A percentile compares a stretch with the other conserved stretches of the same genome.
Evolutionary conservation across 2,113 vertebrate genomes (phyloP).

Genomic region (Orycteropus afer): DNA sequence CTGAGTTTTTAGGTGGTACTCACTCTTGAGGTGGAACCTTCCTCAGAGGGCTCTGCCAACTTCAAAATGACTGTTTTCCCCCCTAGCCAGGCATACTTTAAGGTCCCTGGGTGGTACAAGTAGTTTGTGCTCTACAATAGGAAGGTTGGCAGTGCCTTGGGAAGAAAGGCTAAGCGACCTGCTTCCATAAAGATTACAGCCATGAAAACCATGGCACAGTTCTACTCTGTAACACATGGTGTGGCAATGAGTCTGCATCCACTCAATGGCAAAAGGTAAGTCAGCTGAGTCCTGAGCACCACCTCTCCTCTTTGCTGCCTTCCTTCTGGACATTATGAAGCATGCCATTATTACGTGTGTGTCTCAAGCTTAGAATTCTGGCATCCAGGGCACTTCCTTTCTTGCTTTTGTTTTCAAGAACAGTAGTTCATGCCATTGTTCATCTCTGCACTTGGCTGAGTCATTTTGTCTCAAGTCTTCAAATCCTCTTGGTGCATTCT

Average conservation of each 20-base stretch:
- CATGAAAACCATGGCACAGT: background rate
- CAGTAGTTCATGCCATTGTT: constrained; percentile 32
- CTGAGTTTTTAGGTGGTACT: background rate
- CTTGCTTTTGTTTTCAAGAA: background rate
- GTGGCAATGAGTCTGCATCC: background rate
- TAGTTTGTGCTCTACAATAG: background rate
- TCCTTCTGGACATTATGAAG: constrained; percentile 20
- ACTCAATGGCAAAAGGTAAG: too few species aligned
- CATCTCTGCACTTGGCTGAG: background rate
- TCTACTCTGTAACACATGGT: too few species aligned
- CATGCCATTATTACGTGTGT: background rate
- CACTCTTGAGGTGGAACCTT: background rate
- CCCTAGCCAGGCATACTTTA: too few species aligned
- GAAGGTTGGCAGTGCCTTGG: background rate
- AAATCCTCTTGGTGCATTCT: constrained; percentile 16
- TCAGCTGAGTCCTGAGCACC: background rate
- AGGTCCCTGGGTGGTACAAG: background rate
- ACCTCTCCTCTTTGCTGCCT: background rate
- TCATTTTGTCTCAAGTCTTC: constrained; percentile 11
- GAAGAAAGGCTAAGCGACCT: background rate
- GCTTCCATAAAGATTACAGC: background rate
- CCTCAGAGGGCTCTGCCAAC: too few species aligned
- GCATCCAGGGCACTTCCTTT: constrained; percentile 16
- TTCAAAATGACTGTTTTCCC: background rate
- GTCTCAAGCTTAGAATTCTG: background rate